Percentiles rank a stretch among this genome's conserved stretches.
These are phyloP conservation scores for Toxonevra muliebris DNA, from an alignment of 2,888 invertebrate genomes.

Conservation along the genomic window DNA sequence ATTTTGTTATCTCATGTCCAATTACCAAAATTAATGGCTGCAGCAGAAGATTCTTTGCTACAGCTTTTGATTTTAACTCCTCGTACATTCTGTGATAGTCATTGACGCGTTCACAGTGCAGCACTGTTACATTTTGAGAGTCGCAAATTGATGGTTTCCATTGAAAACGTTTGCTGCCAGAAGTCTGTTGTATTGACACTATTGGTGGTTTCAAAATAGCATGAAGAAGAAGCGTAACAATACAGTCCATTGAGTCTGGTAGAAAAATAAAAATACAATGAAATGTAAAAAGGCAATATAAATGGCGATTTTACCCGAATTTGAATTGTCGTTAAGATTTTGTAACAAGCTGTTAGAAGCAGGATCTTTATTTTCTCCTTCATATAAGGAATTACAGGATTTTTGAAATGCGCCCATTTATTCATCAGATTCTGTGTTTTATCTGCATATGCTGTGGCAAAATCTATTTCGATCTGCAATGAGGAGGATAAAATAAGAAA, in stretches of 20 bases:
- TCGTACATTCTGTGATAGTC: constrained; percentile 25
- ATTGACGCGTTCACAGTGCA: constrained; percentile 21
- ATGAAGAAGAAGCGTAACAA: constrained; percentile 19
- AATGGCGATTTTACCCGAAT: neutral
- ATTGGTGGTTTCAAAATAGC: constrained; percentile 31
- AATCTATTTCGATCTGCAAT: constrained; percentile 15
- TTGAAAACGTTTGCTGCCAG: constrained; percentile 19
- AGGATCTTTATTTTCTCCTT: constrained; percentile 13
- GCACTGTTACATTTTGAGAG: constrained; percentile 30
- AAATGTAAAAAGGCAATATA: no score
- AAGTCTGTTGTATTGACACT: constrained; percentile 7
- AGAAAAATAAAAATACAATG: no score
- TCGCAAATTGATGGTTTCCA: constrained; percentile 35
- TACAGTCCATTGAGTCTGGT: constrained; percentile 28
- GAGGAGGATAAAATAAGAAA: neutral
- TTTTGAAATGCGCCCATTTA: constrained; percentile 5
- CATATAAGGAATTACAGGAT: constrained; percentile 8
- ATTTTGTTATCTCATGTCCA: constrained; percentile 9
- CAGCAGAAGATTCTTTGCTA: constrained; percentile 6
- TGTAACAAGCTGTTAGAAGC: neutral
- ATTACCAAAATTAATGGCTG: constrained; percentile 19
- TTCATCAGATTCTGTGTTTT: neutral
- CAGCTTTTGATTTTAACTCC: constrained; percentile 14
- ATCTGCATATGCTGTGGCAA: neutral
- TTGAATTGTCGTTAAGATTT: constrained; percentile 6